Evolutionary conservation across 2,888 invertebrate species (phyloP), one percentile per base, ranked within the genome.

Genomic region (Xanthorhoe spadicearia): DNA sequence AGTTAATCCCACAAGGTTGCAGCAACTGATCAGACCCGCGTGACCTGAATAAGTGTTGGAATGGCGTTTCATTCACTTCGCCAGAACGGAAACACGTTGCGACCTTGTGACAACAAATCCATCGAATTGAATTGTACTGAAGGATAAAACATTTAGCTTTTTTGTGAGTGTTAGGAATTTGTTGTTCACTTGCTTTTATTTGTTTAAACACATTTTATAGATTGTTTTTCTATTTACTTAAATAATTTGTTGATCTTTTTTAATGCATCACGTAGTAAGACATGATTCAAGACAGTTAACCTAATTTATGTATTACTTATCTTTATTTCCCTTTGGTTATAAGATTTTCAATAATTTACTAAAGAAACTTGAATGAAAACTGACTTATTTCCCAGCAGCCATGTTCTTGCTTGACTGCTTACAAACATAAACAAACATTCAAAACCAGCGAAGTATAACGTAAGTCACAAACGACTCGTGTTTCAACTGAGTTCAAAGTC

Each of bases 381-480:
- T 43, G 13, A 43, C 13, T 13, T 43, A 0, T 43, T 43, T 43
- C 3, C 13, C 38, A 13, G 38, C 13, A 43, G 13, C 10, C 38
- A 1, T 43, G 9, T 43, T 43, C 38, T 13, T 43, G 38, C 38
- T 43, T 17, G 48, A 19, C 13, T 23, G 5, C 23, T n/a, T 0
- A 28, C n/a, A 51, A 51, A 51, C 7, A 23, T 51, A 23, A 51
- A 51, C 51, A 51, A n/a, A 18, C 15, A 53, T 53, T 32, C 35
- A 10, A 53, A 53, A n/a, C 13, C 15, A 35, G 53, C 9, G 53
- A 9, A 53, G 48, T 48, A 17, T 48, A 48, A 15, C 46, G 46
- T 15, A 48, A 48, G 48, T 48, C 17, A 48, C 48, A 48, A 48
- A 48, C 48, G 48, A 5, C 48, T 17, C 48, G 48, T 48, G 48